These are phyloP conservation scores for Antechinus flavipes DNA, from an alignment of 2,113 vertebrate genomes.

Conservation along the genomic window DNA sequence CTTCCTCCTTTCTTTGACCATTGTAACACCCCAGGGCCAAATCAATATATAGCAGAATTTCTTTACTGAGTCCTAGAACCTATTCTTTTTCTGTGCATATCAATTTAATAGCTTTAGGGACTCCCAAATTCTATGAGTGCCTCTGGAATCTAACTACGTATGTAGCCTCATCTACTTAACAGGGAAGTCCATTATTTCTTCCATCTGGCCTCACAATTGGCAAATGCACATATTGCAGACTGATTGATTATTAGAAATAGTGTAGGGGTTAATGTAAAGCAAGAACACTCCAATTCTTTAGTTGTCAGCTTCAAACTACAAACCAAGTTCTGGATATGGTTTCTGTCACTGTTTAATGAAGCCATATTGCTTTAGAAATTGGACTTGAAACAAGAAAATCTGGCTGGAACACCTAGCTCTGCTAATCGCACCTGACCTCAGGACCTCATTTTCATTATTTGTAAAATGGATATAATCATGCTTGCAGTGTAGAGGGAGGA, in stretches of 20 bases:
- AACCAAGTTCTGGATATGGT: neutral
- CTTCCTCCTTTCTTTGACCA: neutral
- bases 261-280: neutral
- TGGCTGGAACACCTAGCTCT: neutral
- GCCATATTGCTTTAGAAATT: neutral
- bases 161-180: neutral
- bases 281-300: neutral
- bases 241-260: neutral
- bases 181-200: neutral
- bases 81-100: neutral
- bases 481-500: neutral
- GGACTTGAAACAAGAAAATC: neutral
- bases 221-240: neutral
- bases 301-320: neutral
- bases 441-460: neutral
- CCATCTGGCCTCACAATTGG: neutral
- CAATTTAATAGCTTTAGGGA: neutral
- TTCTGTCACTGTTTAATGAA: neutral
- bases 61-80: neutral
- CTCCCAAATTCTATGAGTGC: neutral
- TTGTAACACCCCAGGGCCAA: neutral
- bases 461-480: neutral
- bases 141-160: neutral
- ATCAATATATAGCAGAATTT: neutral
- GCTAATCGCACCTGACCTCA: neutral